phyloP scores from a whole-genome alignment of 2,888 invertebrate species.

The Dusona sp. region DNA sequence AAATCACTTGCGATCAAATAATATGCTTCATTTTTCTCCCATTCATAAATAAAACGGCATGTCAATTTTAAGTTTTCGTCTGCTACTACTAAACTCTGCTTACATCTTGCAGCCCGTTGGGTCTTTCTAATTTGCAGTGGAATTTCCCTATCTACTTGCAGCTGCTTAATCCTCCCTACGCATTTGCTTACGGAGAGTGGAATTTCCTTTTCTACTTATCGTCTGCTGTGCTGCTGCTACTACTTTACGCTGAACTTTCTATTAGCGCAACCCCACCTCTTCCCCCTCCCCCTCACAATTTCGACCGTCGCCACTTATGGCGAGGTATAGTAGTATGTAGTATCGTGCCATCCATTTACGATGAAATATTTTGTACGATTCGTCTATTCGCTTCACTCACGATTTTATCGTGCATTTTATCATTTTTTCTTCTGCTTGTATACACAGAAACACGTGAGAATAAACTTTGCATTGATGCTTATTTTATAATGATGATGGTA shows the following conservation, averaged over 20 bases:
- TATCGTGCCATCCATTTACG: slow-evolving; percentile 18
- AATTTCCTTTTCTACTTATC: slow-evolving; percentile 39
- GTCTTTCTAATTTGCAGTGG: background rate
- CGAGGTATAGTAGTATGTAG: too few species aligned
- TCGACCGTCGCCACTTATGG: slow-evolving; percentile 1
- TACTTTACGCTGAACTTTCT: slow-evolving; percentile 27
- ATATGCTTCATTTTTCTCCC: background rate
- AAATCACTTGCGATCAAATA: background rate
- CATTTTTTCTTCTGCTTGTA: background rate
- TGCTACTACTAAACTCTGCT: background rate
- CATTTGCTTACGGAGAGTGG: background rate
- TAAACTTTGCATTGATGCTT: background rate
- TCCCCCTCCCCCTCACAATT: background rate
- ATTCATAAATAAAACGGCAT: background rate
- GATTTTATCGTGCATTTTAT: background rate
- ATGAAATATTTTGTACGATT: background rate
- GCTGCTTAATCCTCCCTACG: background rate
- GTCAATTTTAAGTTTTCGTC: slow-evolving; percentile 30
- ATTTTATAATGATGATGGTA: background rate
- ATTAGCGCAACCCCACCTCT: background rate
- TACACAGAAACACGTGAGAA: background rate
- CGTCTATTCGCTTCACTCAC: background rate
- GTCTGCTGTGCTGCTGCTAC: background rate
- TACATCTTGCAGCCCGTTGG: too few species aligned
- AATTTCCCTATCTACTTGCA: background rate